Conservation (phyloP, 2,888 invertebrate species). For the Emmelina monodactyla region DNA sequence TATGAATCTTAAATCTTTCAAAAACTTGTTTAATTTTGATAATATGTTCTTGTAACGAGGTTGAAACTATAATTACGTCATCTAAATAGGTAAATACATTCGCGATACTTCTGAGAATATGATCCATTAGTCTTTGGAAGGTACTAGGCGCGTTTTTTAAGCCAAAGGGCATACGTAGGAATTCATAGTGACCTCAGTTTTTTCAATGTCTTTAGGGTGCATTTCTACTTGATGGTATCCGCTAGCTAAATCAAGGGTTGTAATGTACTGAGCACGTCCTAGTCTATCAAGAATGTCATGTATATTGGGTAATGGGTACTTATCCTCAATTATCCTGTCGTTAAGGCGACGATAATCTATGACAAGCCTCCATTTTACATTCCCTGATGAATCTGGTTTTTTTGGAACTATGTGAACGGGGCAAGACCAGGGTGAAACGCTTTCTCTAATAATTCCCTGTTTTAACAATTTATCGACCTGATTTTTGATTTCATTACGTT, state of each 20-base stretch:
- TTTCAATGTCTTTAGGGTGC: constrained; percentile 17
- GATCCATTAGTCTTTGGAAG: constrained; percentile 27
- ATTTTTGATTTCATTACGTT: constrained; percentile 15
- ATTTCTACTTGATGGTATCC: constrained; percentile 17
- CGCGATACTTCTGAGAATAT: constrained; percentile 20
- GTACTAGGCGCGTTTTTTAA: constrained; percentile 23
- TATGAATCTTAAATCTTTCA: constrained; percentile 6
- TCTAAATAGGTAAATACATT: constrained; percentile 15
- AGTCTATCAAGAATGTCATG: constrained; percentile 18
- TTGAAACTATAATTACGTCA: constrained; percentile 8
- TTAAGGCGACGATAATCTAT: constrained; percentile 16
- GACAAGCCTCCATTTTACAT: constrained; percentile 17
- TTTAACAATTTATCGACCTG: constrained; percentile 16
- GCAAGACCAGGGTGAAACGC: constrained; percentile 16
- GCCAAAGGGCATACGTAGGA: constrained; percentile 24
- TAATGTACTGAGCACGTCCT: constrained; percentile 18
- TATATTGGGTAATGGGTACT: constrained; percentile 20
- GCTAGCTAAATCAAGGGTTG: constrained; percentile 19
- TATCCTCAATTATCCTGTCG: constrained; percentile 18
- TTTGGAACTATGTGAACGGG: constrained; percentile 18
- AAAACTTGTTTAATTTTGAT: constrained; percentile 9
- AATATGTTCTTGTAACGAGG: constrained; percentile 11
- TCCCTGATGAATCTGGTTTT: constrained; percentile 16
- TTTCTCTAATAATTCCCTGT: constrained; percentile 16
- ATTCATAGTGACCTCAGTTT: constrained; percentile 28